Percentiles rank a stretch among this genome's conserved stretches.
Conservation (phyloP, 2,888 invertebrate species). For the Lasius platythorax region DNA sequence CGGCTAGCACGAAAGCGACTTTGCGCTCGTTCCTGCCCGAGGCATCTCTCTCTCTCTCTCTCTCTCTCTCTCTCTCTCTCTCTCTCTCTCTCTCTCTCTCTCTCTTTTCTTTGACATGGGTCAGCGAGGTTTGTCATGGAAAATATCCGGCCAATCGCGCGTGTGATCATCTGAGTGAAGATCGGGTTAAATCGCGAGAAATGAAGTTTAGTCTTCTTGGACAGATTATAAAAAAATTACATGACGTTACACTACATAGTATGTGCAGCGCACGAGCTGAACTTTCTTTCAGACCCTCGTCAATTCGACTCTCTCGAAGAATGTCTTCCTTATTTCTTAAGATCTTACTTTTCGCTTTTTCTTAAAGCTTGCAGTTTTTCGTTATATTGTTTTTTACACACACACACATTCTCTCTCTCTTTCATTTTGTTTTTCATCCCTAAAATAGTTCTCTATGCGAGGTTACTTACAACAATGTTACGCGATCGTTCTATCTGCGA, state of each 20-base stretch:
- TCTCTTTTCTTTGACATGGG: neutral
- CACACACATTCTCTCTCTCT: neutral
- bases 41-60: conserved; percentile 38
- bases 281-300: neutral
- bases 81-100: conserved; percentile 43
- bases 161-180: conserved; percentile 9
- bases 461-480: neutral
- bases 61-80: conserved; percentile 35
- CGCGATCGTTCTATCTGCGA: neutral
- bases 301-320: neutral
- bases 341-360: neutral
- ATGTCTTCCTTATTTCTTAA: neutral
- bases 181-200: conserved; percentile 34
- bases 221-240: conserved; percentile 8
- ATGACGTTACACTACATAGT: neutral
- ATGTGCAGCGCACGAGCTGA: neutral
- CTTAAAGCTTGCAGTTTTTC: neutral
- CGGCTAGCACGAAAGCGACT: conserved; percentile 72
- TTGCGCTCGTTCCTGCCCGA: conserved; percentile 52
- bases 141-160: conserved; percentile 34
- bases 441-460: neutral
- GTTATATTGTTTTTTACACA: neutral
- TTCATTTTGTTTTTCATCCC: neutral
- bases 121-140: conserved; percentile 25
- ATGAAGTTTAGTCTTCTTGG: neutral